A percentile compares a stretch with the other conserved stretches of the same genome.
These are phyloP conservation scores for Drosophila kohkoa DNA, from an alignment of 1,140 invertebrate genomes.

Conservation along the genomic window DNA sequence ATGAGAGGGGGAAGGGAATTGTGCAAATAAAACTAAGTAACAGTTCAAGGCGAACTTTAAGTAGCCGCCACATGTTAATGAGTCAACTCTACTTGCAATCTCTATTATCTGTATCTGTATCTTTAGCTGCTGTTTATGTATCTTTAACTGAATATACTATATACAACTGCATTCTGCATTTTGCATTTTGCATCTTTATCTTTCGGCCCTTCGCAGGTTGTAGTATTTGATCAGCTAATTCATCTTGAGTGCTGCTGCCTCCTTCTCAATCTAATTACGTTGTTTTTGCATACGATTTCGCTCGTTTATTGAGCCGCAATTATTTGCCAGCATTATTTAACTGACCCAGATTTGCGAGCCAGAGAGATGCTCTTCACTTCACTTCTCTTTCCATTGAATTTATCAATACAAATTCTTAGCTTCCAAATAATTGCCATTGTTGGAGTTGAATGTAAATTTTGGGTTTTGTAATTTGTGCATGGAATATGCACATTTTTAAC, in stretches of 20 bases:
- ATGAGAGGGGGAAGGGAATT: constrained; percentile 7
- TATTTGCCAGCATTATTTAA: constrained; percentile 40
- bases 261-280: constrained; percentile 39
- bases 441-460: background rate
- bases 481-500: constrained; percentile 17
- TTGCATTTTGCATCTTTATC: background rate
- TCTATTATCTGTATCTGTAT: constrained; percentile 24
- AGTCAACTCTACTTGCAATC: constrained; percentile 31
- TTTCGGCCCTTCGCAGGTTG: background rate
- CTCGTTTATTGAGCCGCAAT: constrained; percentile 27
- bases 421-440: constrained; percentile 17
- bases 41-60: constrained; percentile 23
- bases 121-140: constrained; percentile 18
- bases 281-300: constrained; percentile 26
- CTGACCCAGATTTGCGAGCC: constrained; percentile 11
- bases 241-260: constrained; percentile 45
- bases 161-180: background rate
- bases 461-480: constrained; percentile 1
- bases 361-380: too few species aligned
- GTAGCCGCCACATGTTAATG: constrained; percentile 40
- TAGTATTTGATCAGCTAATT: constrained; percentile 49
- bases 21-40: constrained; percentile 28
- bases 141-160: constrained; percentile 9
- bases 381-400: background rate
- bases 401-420: background rate